These are phyloP conservation scores for Emmelina monodactyla DNA, from an alignment of 2,888 invertebrate genomes.

Conservation along the genomic window DNA sequence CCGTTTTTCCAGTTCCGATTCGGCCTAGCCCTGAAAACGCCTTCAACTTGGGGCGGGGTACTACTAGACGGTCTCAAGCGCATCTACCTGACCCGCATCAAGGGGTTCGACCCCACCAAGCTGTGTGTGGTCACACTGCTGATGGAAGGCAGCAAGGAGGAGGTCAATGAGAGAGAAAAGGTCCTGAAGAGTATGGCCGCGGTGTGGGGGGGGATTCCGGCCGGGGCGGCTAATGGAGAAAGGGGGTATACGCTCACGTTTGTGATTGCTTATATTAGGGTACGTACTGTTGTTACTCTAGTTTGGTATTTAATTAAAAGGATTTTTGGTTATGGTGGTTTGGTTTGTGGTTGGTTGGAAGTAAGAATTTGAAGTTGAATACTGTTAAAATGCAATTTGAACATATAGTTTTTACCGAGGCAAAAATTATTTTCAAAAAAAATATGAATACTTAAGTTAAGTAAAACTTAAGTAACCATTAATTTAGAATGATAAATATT, in stretches of 20 bases:
- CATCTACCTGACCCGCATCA: slow-evolving; percentile 85
- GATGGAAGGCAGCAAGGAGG: slow-evolving; percentile 82
- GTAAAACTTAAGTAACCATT: too few relatives aligned
- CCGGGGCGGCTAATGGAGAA: slow-evolving; percentile 93
- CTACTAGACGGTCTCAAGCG: slow-evolving; percentile 84
- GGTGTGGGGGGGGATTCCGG: slow-evolving; percentile 82
- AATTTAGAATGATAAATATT: too few relatives aligned
- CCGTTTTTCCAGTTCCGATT: slow-evolving; percentile 88
- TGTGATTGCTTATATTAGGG: slow-evolving; percentile 96
- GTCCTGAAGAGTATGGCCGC: slow-evolving; percentile 80
- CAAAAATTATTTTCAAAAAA: too few relatives aligned
- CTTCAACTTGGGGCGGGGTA: slow-evolving; percentile 66
- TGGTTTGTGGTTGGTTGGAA: too few relatives aligned
- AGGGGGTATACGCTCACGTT: slow-evolving; percentile 96
- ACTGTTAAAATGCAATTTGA: too few relatives aligned
- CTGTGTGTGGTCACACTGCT: slow-evolving; percentile 93
- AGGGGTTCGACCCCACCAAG: slow-evolving; percentile 80
- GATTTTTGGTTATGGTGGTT: too few relatives aligned
- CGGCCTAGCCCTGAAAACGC: slow-evolving; percentile 80
- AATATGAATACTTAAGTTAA: too few relatives aligned
- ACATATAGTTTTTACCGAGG: too few relatives aligned
- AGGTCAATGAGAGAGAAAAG: slow-evolving; percentile 66
- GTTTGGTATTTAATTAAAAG: too few relatives aligned
- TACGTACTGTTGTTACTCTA: too few relatives aligned
- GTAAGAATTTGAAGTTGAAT: too few relatives aligned